Base-by-base conservation (phyloP, 2,888 invertebrate genomes). In the Plagodis dolabraria region DNA sequence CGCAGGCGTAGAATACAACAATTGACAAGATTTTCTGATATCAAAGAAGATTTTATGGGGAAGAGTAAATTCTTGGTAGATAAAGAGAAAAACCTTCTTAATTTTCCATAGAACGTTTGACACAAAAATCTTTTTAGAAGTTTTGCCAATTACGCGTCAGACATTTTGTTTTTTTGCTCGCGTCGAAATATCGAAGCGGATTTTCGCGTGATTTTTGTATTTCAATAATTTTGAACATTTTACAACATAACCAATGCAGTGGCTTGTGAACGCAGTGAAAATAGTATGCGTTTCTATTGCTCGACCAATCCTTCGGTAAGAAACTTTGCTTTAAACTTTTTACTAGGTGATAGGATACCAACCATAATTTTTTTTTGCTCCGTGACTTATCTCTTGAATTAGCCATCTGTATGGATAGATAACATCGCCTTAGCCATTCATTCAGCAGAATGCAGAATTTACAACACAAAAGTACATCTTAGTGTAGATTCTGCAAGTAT, bases 241-340 rank as follows among this genome's bases (percentile, higher is more conserved):
- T 53, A 53, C 53, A 53, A 34, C 33, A 12, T 45, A 56, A 7
- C 56, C 40, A 61, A 61, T 61, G 60, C 60, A 57, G 60, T 56
- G 56, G 60, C 42, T 60, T 36, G 55, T 61, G 33, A 61, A 61
- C 40, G 60, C 56, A 5, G 34, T 61, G 10, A 61, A 61, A 57
- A 61, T 61, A 61, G 56, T 57, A 61, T 61, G 60, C 46, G 60
- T 61, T 10, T 56, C 60, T 11, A 57, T 53, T 36, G 35, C 53
- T 10, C 48, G 60, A 36, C 56, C 60, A 56, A 46, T 61, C 12
- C 44, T 60, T 34, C 53, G 60, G 60, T 61, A 47, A 53, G 47
- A 36, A 43, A 11, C 5, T 46, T 51, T 40, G 9, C 22, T 40
- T 47, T 51, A 5, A 34, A 36, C 9, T 34, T 47, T 34, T 33